Evolutionary conservation across 1,140 invertebrate species (phyloP), one percentile per base, ranked within the genome.

Genomic region (Ceratitis capitata): DNA sequence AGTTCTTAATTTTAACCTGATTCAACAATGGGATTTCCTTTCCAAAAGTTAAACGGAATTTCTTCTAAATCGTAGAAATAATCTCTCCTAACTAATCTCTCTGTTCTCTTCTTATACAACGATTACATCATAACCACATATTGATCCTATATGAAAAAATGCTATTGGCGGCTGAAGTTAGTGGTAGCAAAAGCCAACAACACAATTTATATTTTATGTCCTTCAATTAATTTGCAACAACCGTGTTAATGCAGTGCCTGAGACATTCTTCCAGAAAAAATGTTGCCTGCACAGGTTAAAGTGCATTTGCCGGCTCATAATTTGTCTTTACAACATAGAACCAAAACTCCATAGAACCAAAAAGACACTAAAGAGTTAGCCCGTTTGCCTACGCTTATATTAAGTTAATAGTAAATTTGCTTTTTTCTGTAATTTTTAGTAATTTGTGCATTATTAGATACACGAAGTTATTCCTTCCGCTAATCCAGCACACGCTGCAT

Each of bases 141-240:
- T n/a, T n/a, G n/a, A n/a, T n/a, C n/a, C n/a, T n/a, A n/a, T n/a
- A 45, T 78, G n/a, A 42, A 23, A 19, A 47, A 47, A 47, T 78
- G 12, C 69, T 78, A 78, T 78, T 45, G 45, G 42, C 42, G 26
- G 69, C 14, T 78, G 14, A 78, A 26, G 39, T 39, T 78, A n/a
- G 39, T 47, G 1, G 3, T 19, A 32, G 61, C 61, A 35, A 0
- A 2, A n/a, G 61, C n/a, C 39, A 78, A 78, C 23, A 10, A 23
- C 42, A 23, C 42, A 78, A 47, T 45, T 78, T 78, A 7, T 45
- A 19, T 16, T 78, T 78, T 78, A 78, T 45, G 69, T 6, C 69
- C 26, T 78, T 45, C 9, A 78, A 45, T 26, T 78, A 78, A 78
- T 45, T 78, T 78, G n/a, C 69, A 78, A 78, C 69, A 78, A 47